phyloP scores from a whole-genome alignment of 2,113 vertebrate species.

The Equus quagga region DNA sequence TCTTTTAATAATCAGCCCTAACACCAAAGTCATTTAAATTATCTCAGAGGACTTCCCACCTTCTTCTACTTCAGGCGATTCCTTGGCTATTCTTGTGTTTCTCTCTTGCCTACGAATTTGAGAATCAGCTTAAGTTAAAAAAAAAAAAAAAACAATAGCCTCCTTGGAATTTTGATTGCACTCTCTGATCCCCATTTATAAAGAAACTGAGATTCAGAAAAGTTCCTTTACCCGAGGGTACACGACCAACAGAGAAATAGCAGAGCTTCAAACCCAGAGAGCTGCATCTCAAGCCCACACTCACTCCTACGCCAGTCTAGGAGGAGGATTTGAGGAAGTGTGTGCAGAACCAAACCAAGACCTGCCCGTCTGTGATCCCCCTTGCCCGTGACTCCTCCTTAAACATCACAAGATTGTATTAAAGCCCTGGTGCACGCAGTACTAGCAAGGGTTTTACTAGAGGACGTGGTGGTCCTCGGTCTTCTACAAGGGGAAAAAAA shows the following conservation, averaged over 20 bases:
- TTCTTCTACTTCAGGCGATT: neutral
- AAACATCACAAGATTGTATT: rapidly evolving
- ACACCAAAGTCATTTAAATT: neutral
- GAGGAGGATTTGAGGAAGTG: neutral
- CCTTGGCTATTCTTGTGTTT: neutral
- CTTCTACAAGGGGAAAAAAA: neutral
- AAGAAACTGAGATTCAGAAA: neutral
- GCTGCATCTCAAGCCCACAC: neutral
- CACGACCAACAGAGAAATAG: rapidly evolving
- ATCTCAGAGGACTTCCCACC: neutral
- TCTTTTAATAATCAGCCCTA: neutral
- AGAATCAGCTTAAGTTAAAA: neutral
- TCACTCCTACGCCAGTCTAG: no score
- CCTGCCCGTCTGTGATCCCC: neutral
- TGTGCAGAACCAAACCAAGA: neutral
- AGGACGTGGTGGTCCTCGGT: neutral
- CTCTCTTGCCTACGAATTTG: neutral
- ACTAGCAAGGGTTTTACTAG: neutral
- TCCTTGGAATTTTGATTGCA: neutral
- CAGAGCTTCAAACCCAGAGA: neutral
- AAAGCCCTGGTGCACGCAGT: rapidly evolving
- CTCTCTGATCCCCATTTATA: neutral
- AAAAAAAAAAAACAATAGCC: neutral
- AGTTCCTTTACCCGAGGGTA: neutral
- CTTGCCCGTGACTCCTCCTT: neutral